These are phyloP conservation scores for Drosophila varians DNA, from an alignment of 1,140 invertebrate genomes.

Conservation along the genomic window DNA sequence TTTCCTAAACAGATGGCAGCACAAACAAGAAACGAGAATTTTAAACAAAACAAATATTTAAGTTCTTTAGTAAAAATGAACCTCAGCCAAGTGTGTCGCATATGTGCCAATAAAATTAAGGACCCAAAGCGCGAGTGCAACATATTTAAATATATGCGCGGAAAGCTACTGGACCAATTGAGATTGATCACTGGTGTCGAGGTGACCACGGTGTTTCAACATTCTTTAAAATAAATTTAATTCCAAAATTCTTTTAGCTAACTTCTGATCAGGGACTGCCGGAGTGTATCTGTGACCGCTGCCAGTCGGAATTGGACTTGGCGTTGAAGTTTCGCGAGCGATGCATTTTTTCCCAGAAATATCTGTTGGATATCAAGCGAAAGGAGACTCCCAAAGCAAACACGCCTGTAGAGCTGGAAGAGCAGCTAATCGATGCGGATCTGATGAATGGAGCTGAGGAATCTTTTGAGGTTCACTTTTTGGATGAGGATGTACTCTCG, in stretches of 20 bases:
- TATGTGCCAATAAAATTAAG: slow-evolving; percentile 64
- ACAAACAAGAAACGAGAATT: neutral
- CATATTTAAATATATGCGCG: slow-evolving; percentile 54
- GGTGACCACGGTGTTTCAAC: slow-evolving; percentile 6
- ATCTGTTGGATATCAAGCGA: slow-evolving; percentile 41
- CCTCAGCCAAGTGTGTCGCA: slow-evolving; percentile 46
- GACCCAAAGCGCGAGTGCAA: slow-evolving; percentile 42
- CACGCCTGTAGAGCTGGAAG: slow-evolving; percentile 18
- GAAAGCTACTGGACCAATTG: slow-evolving; percentile 38
- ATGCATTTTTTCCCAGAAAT: slow-evolving; percentile 64
- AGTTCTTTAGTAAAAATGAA: slow-evolving; percentile 35
- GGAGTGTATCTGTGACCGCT: slow-evolving; percentile 51
- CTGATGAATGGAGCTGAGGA: neutral
- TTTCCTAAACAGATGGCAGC: neutral
- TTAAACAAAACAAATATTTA: neutral
- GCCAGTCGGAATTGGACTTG: slow-evolving; percentile 56
- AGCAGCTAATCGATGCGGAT: slow-evolving; percentile 60
- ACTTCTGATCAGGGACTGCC: slow-evolving; percentile 34
- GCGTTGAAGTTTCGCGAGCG: slow-evolving; percentile 68
- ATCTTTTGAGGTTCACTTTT: neutral
- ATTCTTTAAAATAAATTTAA: neutral
- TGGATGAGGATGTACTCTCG: neutral
- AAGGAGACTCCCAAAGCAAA: slow-evolving; percentile 10
- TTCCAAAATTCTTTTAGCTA: slow-evolving; percentile 14
- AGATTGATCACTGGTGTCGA: slow-evolving; percentile 60